These are phyloP conservation scores for Helostoma temminkii DNA, from an alignment of 2,797 vertebrate species.

Conservation along the genomic window DNA sequence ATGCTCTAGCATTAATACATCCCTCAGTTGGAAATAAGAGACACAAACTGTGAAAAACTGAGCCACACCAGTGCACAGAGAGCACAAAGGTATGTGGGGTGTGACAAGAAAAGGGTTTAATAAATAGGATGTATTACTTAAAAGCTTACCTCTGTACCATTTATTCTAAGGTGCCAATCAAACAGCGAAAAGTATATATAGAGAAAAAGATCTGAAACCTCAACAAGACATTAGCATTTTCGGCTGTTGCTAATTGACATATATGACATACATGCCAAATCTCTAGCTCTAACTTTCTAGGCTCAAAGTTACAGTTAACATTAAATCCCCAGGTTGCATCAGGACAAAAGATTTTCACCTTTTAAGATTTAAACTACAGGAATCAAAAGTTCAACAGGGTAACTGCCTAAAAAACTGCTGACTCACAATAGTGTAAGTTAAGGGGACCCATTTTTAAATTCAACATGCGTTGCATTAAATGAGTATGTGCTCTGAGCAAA, in stretches of 20 bases:
- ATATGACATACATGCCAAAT: too few species aligned
- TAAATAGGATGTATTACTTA: not conserved
- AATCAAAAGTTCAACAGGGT: slow-evolving; percentile 46
- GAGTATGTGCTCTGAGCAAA: slow-evolving; percentile 26
- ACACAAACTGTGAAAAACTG: not conserved
- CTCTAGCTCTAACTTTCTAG: too few species aligned
- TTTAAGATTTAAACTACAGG: slow-evolving; percentile 33
- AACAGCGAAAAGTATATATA: not conserved
- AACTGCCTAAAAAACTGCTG: slow-evolving; percentile 51
- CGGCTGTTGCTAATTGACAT: slow-evolving; percentile 68
- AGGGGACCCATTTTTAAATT: slow-evolving; percentile 25
- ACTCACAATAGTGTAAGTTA: slow-evolving; percentile 52
- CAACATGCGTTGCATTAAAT: slow-evolving; percentile 32
- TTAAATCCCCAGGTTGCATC: slow-evolving; percentile 44
- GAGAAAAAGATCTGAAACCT: too few species aligned
- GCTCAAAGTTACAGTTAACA: slow-evolving; percentile 65
- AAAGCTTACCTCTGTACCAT: slow-evolving; percentile 13
- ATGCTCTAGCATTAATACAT: not conserved
- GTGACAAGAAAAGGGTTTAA: too few species aligned
- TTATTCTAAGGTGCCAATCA: slow-evolving; percentile 18
- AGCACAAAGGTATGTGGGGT: not conserved
- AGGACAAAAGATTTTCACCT: slow-evolving; percentile 43
- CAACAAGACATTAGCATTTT: too few species aligned
- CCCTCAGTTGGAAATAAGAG: not conserved
- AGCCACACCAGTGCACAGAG: not conserved